A percentile compares a stretch with the other conserved stretches of the same genome.
phyloP scores from a whole-genome alignment of 2,113 vertebrate species.

The Lepus europaeus region DNA sequence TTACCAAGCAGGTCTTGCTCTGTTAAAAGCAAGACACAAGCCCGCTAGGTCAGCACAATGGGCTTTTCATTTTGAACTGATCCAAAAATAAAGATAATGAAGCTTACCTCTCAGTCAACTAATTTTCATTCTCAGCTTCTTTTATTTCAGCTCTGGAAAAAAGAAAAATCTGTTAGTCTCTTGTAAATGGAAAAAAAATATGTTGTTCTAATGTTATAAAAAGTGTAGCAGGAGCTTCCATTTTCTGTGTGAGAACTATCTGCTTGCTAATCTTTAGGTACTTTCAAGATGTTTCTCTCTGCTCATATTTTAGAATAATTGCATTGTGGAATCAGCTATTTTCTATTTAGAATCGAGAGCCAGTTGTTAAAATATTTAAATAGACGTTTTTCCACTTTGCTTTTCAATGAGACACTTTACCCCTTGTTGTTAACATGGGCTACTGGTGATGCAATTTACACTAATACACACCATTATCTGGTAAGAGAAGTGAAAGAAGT shows the following conservation, averaged over 20 bases:
- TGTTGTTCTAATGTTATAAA: neutral
- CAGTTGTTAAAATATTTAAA: neutral
- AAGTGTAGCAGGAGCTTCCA: neutral
- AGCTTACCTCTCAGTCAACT: slow-evolving; percentile 80
- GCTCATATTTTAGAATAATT: slow-evolving; percentile 43
- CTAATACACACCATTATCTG: neutral
- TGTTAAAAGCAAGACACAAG: neutral
- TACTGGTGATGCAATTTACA: neutral
- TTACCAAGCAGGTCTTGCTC: neutral
- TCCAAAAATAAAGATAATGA: slow-evolving; percentile 78
- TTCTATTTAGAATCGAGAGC: slow-evolving; percentile 29
- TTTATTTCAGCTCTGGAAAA: slow-evolving; percentile 62
- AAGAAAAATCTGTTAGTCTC: slow-evolving; percentile 20
- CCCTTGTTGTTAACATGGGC: neutral
- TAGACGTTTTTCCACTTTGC: neutral
- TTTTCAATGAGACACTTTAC: neutral
- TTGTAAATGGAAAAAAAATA: slow-evolving; percentile 9
- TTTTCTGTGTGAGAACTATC: neutral
- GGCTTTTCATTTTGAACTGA: slow-evolving; percentile 38
- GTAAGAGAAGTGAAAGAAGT: neutral
- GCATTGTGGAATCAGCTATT: slow-evolving; percentile 13
- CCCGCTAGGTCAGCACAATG: neutral
- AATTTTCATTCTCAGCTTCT: slow-evolving; percentile 61
- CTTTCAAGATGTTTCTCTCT: neutral
- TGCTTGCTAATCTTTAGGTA: neutral